These are phyloP conservation scores for Chorisops tibialis DNA, from an alignment of 2,888 invertebrate species.

Conservation along the genomic window DNA sequence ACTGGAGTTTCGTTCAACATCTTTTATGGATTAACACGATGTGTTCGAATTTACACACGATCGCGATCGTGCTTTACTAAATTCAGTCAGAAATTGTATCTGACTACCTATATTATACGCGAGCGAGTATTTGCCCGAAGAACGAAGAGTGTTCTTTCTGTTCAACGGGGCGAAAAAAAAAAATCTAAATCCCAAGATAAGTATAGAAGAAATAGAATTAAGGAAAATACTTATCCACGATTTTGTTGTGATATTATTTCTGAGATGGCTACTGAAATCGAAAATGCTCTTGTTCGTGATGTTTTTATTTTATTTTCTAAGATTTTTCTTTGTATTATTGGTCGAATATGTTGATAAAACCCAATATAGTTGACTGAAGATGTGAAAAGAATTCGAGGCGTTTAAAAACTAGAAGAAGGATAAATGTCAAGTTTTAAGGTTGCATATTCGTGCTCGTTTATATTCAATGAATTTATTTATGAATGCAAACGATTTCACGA, in stretches of 20 bases:
- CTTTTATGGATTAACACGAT: conserved; percentile 35
- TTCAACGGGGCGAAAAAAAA: neutral
- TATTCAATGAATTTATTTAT: conserved; percentile 20
- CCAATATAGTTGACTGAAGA: too few species aligned
- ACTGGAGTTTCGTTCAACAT: conserved; percentile 28
- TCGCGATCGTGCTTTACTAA: conserved; percentile 35
- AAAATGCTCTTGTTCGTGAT: conserved; percentile 14
- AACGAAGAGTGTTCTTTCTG: neutral
- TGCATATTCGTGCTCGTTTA: conserved; percentile 1
- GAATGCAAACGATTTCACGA: conserved; percentile 4
- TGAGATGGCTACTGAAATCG: conserved; percentile 20
- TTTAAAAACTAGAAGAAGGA: too few species aligned
- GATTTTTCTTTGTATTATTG: too few species aligned
- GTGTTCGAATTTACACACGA: conserved; percentile 36
- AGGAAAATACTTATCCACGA: conserved; percentile 24
- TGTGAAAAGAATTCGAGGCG: too few species aligned
- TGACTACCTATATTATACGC: neutral
- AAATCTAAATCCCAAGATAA: neutral
- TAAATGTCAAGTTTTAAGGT: too few species aligned
- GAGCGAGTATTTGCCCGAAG: too few species aligned
- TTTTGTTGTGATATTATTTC: conserved; percentile 18
- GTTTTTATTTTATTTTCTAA: conserved; percentile 10
- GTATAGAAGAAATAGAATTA: neutral
- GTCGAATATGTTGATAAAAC: too few species aligned
- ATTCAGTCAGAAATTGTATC: conserved; percentile 25